Evolutionary conservation across 1,140 invertebrate genomes (phyloP), one percentile per base, ranked within the genome.

Genomic region (Triops cancriformis): DNA sequence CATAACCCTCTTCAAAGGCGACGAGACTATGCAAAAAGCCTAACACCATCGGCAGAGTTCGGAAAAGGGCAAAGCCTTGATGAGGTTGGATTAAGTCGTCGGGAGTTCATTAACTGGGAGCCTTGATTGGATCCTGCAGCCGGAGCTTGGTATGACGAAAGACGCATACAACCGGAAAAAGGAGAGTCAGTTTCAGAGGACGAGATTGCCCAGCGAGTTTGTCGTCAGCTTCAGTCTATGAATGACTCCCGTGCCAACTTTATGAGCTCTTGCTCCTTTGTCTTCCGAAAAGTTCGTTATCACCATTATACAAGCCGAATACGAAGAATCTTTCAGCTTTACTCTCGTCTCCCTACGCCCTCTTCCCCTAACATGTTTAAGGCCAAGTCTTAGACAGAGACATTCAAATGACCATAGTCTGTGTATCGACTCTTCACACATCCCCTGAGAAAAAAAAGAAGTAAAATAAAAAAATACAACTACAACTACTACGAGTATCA

Each of bases 81-180:
- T 64, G 51, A 64, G 51, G 51, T 64, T 64, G 51, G 51, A 64
- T 64, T 64, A 64, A 64, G 3, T 64, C 51, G 51, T 64, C 14
- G 51, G 51, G 51, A 64, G 51, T 64, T 64, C 51, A 64, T 64
- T 64, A 64, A 23, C 51, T 64, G 51, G n/a, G 51, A 64, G 51
- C 23, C 51, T 64, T 64, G 51, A 64, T 64, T 64, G 51, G 51
- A 64, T 64, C 51, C 14, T 64, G 51, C 9, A n/a, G 51, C 18
- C 51, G 51, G 18, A 23, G 7, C n/a, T 64, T 64, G 51, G 51
- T 14, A 14, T 64, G 51, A 14, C 51, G 31, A 64, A n/a, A 18
- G 51, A 18, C 51, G 7, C 14, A 64, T 1, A n/a, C 10, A 64
- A 5, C 7, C 18, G 51, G 23, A 23, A 64, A 64, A 23, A 64